Evolutionary conservation across 1,140 invertebrate genomes (phyloP), one percentile per base, ranked within the genome.

Genomic region (Rhagoletis pomonella): DNA sequence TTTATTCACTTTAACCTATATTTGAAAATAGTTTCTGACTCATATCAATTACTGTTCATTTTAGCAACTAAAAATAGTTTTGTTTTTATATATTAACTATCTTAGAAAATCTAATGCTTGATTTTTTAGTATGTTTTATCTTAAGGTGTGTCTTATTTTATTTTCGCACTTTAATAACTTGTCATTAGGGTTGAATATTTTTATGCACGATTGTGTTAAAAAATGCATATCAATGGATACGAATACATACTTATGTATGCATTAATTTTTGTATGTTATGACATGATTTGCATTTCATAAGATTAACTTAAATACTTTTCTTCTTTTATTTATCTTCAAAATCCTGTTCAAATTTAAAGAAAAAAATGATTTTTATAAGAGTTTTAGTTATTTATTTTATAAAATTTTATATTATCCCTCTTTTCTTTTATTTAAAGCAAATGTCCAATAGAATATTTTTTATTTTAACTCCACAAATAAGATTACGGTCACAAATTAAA

Each of bases 231-330:
- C 12, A 29, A 12, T 58, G 58, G 10, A 58, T 85, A 58, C 17
- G 9, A 29, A 29, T 85, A 85, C 5, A 6, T 29, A 42, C 44
- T 19, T 60, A 85, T 84, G 12, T 85, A 29, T 85, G 44, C 29
- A 47, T 29, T 29, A 29, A 29, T 29, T 29, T 29, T 29, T 42
- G 50, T 50, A 81, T 81, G 50, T 81, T 5, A 50, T 81, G 19
- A 47, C 39, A 81, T 90, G 88, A 90, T 9, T 67, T 42, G 9
- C 19, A 10, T 3, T n/a, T 29, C 10, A 47, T 5, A 47, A 44
- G n/a, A 73, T 69, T 44, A 10, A 44, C 17, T 62, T 62, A 14
- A 91, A 90, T 55, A 90, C 91, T 91, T 91, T 91, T 91, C 9
- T 12, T 44, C 44, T 69, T 69, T 42, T 69, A 73, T 47, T 73